Conservation (phyloP, 2,888 invertebrate species). For the Temnothorax ravouxi region DNA sequence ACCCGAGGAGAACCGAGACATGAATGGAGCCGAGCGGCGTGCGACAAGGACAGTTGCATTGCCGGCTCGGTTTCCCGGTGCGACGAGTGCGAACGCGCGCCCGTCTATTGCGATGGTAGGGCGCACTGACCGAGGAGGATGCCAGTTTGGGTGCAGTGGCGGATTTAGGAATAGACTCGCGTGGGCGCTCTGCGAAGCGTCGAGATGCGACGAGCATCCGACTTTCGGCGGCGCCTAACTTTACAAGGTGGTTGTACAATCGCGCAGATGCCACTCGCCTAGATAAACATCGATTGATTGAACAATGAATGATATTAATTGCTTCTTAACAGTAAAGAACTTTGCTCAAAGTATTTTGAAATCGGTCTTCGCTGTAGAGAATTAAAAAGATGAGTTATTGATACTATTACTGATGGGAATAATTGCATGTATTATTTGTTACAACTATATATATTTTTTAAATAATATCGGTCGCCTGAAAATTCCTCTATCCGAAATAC, state of each 20-base stretch:
- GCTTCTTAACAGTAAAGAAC: neutral
- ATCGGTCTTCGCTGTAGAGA: neutral
- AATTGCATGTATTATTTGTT: neutral
- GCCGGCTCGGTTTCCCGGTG: constrained; percentile 72
- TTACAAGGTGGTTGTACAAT: neutral
- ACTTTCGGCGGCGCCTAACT: neutral
- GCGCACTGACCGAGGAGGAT: constrained; percentile 52
- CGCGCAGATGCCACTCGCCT: neutral
- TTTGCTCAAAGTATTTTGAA: constrained; percentile 1
- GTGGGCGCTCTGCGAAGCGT: constrained; percentile 15
- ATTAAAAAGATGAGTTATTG: neutral
- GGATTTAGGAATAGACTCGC: constrained; percentile 58
- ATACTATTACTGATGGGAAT: neutral
- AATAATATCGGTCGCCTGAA: neutral
- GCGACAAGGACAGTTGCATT: constrained; percentile 73
- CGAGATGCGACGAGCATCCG: neutral
- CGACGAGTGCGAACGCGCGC: constrained; percentile 65
- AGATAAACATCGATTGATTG: neutral
- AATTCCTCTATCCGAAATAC: neutral
- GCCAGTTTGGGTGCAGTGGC: constrained; percentile 39
- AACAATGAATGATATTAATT: neutral
- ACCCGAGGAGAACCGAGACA: constrained; percentile 76
- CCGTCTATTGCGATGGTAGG: constrained; percentile 51
- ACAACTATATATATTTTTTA: neutral
- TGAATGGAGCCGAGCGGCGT: constrained; percentile 78